Percentiles rank a stretch among this genome's conserved stretches.
These are phyloP conservation scores for Trichopria drosophilae DNA, from an alignment of 2,888 invertebrate species.

Conservation along the genomic window DNA sequence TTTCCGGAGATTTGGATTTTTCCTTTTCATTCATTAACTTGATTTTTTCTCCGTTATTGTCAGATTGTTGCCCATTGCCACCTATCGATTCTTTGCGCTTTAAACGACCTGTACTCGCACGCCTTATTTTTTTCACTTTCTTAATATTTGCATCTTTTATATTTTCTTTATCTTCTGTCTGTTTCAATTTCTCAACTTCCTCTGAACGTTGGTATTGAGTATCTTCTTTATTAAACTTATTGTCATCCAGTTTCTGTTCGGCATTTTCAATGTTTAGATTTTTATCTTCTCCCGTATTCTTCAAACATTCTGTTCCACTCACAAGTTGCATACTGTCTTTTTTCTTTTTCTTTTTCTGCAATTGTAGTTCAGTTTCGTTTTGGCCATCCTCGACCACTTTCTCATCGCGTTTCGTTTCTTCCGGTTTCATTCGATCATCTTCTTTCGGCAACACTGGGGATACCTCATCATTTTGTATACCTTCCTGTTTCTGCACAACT, in stretches of 20 bases:
- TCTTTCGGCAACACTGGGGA: too few species aligned
- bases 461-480: constrained; percentile 10
- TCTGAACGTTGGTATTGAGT: constrained; percentile 25
- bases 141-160: constrained; percentile 50
- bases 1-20: too few species aligned
- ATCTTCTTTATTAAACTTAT: constrained; percentile 29
- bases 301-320: constrained; percentile 26
- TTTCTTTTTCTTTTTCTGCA: constrained; percentile 24
- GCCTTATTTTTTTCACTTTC: constrained; percentile 53
- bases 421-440: constrained; percentile 15
- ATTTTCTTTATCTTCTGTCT: constrained; percentile 33
- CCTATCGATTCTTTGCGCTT: too few species aligned
- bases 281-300: constrained; percentile 34
- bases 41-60: too few species aligned
- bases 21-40: too few species aligned
- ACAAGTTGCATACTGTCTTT: constrained; percentile 30
- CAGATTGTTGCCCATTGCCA: too few species aligned
- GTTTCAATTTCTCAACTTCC: constrained; percentile 23
- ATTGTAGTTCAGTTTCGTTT: not conserved
- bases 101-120: too few species aligned
- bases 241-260: constrained; percentile 33
- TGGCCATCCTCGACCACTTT: too few species aligned
- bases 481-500: constrained; percentile 32
- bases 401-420: constrained; percentile 1
- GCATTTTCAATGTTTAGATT: constrained; percentile 30